phyloP scores from a whole-genome alignment of 2,888 invertebrate genomes.

The Tortricodes alternella region DNA sequence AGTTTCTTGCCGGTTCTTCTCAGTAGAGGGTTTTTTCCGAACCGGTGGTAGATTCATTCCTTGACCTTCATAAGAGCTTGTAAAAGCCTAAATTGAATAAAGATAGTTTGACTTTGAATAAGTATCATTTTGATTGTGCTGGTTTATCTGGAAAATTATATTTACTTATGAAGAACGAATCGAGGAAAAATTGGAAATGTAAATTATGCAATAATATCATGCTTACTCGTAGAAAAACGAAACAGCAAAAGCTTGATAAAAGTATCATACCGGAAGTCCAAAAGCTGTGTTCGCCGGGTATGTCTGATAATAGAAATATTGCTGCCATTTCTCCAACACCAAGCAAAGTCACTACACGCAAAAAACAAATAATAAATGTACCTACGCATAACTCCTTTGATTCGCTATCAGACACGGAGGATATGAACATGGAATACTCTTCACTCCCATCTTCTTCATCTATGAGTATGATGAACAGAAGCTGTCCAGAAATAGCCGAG shows the following conservation, averaged over 20 bases:
- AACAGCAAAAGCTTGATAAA: background rate
- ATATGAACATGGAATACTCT: background rate
- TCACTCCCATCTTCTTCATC: conserved; percentile 1
- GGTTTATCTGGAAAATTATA: background rate
- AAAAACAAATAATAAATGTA: background rate
- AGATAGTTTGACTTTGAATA: no score
- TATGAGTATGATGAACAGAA: background rate
- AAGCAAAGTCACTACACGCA: background rate
- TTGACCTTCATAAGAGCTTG: no score
- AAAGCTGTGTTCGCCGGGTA: background rate
- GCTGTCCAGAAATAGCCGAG: conserved; percentile 6
- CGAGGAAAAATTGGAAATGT: background rate
- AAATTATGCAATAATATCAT: background rate
- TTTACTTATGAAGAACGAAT: background rate
- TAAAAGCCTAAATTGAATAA: no score
- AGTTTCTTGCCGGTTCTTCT: no score
- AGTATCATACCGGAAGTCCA: background rate
- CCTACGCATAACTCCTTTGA: conserved; percentile 2
- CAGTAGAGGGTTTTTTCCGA: no score
- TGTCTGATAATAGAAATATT: background rate
- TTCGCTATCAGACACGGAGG: conserved; percentile 5
- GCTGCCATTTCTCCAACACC: background rate
- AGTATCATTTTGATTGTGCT: background rate
- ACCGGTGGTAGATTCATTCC: no score
- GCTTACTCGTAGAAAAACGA: background rate